Base-by-base conservation (phyloP, 53 echinoderm and acorn worm genomes). In the Echinometra lucunter region DNA sequence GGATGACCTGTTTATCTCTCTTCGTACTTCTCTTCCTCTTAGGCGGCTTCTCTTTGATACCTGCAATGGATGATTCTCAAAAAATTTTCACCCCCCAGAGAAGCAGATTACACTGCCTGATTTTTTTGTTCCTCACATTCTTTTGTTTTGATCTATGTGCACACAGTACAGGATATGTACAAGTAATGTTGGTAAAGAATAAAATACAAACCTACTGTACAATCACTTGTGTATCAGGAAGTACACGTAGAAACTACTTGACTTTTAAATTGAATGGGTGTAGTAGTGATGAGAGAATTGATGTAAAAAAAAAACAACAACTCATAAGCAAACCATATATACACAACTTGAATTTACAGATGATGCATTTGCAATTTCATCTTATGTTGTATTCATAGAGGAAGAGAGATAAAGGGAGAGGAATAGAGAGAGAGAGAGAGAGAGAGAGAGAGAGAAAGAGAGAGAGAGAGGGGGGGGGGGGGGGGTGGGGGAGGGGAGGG, bases 1-100 rank as follows among this genome's bases (percentile, higher is more conserved):
- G 85, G 45, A 85, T 85, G 85, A 49, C 85, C 85, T 85, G 85
- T 85, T 85, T 85, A 85, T 85, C 85, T 85, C 81, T 81, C 44
- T 44, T 19, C 81, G 7, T 42, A 27, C 85, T 85, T 25, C 49
- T 15, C 85, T 85, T 85, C 45, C 12, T 85, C 49, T 85, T 85
- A 13, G 49, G 85, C 85, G 85, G 85, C 44, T 85, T 85, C 85
- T 85, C 85, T 85, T 85, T 85, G 85, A 85, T 85, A 85, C 85
- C 49, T 27, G 28, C 49, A 5, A 45, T 85, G 85, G 85, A 45
- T 18, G 85, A 85, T 40, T 85, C 49, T 17, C 27, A 85, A 85
- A 85, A 85, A 6, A 49, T 28, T 85, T 85, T 85, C 53, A 4
- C 85, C 49, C 85, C 49, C 85, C 45, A 85, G 85, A 85, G 85